Evolutionary conservation across 2,888 invertebrate genomes (phyloP).

Genomic region (Hartigia nigra): DNA sequence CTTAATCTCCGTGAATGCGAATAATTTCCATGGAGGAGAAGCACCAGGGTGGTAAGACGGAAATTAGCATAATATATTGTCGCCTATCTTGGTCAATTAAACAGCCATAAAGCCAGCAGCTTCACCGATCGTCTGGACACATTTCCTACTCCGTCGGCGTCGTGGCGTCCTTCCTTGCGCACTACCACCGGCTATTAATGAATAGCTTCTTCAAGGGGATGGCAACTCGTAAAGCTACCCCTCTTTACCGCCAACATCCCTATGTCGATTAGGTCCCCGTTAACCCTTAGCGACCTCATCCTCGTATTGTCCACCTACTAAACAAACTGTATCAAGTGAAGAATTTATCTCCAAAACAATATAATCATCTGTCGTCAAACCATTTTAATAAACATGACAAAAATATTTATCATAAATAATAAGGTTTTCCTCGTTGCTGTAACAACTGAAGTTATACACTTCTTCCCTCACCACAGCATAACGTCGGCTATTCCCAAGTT

Average conservation of each 20-base stretch:
- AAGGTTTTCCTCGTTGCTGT: background rate
- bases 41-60: slow-evolving; percentile 17
- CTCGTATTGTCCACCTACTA: background rate
- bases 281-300: slow-evolving; percentile 1
- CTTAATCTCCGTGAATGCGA: slow-evolving; percentile 42
- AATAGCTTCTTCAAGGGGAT: slow-evolving; percentile 48
- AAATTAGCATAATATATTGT: slow-evolving; percentile 54
- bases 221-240: slow-evolving; percentile 56
- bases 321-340: background rate
- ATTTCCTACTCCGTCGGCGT: slow-evolving; percentile 33
- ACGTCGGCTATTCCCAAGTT: background rate
- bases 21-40: background rate
- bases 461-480: background rate
- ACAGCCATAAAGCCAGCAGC: slow-evolving; percentile 53
- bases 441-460: background rate
- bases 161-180: slow-evolving; percentile 23
- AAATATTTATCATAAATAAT: background rate
- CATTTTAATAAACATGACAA: background rate
- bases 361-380: background rate
- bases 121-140: slow-evolving; percentile 38
- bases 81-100: slow-evolving; percentile 48
- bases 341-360: background rate
- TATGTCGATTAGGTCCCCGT: background rate
- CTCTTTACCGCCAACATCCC: slow-evolving; percentile 13
- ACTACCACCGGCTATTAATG: slow-evolving; percentile 43